These are phyloP conservation scores for Rhombomys opimus DNA, from an alignment of 2,113 vertebrate species.

Conservation along the genomic window DNA sequence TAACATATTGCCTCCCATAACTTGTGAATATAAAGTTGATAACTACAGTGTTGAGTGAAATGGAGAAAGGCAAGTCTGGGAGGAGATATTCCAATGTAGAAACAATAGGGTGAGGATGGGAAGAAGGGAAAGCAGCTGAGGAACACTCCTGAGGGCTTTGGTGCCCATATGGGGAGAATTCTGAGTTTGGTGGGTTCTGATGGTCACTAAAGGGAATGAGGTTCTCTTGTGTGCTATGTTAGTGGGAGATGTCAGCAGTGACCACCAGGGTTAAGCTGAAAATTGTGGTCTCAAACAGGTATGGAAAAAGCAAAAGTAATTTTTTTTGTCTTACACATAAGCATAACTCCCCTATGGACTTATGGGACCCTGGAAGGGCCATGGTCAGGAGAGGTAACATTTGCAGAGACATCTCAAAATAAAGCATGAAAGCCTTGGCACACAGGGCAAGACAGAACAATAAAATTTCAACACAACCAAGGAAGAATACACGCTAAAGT, in stretches of 20 bases:
- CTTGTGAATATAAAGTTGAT: constrained; percentile 32
- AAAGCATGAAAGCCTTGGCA: background rate
- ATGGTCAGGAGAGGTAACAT: background rate
- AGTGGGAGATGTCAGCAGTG: background rate
- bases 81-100: background rate
- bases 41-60: background rate
- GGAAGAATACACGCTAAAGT: background rate
- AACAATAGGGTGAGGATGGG: background rate
- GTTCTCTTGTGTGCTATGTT: background rate
- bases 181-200: background rate
- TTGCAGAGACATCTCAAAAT: background rate
- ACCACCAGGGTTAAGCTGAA: background rate
- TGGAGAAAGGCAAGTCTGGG: background rate
- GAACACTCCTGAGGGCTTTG: background rate
- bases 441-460: background rate
- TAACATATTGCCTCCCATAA: constrained; percentile 46
- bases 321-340: background rate
- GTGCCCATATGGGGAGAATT: background rate
- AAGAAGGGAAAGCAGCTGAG: background rate
- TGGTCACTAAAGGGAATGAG: background rate
- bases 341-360: background rate
- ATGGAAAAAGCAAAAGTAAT: background rate
- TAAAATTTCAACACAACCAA: background rate
- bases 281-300: background rate
- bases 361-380: background rate